Base-by-base conservation (phyloP, 2,113 vertebrate genomes). In the Sciurus niger region DNA sequence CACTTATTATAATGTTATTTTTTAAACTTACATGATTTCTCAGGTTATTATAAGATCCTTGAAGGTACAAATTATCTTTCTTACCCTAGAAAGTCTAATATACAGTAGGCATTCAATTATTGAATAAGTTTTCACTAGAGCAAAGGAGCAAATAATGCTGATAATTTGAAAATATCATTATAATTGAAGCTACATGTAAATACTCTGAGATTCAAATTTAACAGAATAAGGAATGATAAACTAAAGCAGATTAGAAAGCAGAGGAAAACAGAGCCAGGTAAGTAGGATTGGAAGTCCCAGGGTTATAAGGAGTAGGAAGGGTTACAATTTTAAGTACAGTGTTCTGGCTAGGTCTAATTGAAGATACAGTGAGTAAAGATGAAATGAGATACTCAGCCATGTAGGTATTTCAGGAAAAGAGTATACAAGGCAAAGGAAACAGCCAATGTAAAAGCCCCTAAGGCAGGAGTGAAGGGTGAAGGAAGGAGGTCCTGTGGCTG, bases 41-140 rank as follows among this genome's bases (percentile, higher is more conserved):
- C 53, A 83, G 65, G 70, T 85, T 78, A 80, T 68, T 46, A 65
- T 80, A 96, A 94, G 32, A 53, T 94, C 48, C 40, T 96, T 76
- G n/a, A 76, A 28, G 37, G 40, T 22, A 89, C 6, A 93, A 1
- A 51, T 70, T 89, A 7, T 73, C 58, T 89, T 84, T 89, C 13
- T 67, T 7, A 72, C 20, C 34, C 22, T 55, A 89, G 14, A 40
- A 95, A 84, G 5, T 51, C 40, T 84, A 58, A 94, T 24, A 92
- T 22, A 76, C 0, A 95, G 3, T 9, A 79, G 32, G 46, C 8
- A 92, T n/a, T 95, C n/a, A 79, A 58, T 63, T 73, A 86, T 82
- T 87, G 65, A 67, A 67, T 67, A 32, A 67, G 32, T 30, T 30
- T 67, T 67, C 65, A 67, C 65, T 95, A 82, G 73, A 93, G 4